Evolutionary conservation across 53 echinoderm and acorn worm species (phyloP).

Genomic region (Holothuria scabra): DNA sequence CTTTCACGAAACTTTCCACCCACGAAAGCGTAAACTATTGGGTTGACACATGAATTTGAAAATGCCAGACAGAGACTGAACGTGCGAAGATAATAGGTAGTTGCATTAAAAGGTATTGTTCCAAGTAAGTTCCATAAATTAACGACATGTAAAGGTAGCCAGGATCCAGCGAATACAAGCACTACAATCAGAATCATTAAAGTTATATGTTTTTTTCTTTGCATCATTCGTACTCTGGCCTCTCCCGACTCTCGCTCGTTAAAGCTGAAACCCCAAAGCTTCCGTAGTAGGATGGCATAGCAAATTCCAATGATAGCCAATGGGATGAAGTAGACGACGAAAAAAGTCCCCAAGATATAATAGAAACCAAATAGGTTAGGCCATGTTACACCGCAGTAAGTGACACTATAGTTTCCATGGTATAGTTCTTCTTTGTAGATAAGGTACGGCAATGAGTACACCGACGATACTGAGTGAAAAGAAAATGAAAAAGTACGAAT

Average conservation of each 20-base stretch:
- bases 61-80: slow-evolving; percentile 33
- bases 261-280: slow-evolving; percentile 30
- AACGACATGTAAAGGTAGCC: slow-evolving; percentile 77
- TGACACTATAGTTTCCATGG: neutral
- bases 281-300: slow-evolving; percentile 36
- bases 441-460: slow-evolving; percentile 5
- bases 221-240: slow-evolving; percentile 23
- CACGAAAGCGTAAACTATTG: slow-evolving; percentile 48
- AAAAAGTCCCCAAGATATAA: slow-evolving; percentile 24
- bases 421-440: neutral
- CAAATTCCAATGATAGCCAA: slow-evolving; percentile 30
- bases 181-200: slow-evolving; percentile 89
- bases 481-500: neutral
- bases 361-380: neutral
- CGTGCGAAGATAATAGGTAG: neutral
- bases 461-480: neutral
- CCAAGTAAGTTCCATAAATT: slow-evolving; percentile 9
- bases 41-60: slow-evolving; percentile 31
- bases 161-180: slow-evolving; percentile 81
- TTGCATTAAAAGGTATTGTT: neutral
- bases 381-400: neutral
- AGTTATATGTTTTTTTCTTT: slow-evolving; percentile 77
- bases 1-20: slow-evolving; percentile 43
- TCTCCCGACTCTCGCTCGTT: slow-evolving; percentile 25
- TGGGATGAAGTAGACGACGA: slow-evolving; percentile 17